Conservation (phyloP, 2,797 vertebrate genomes). For the Pseudomugil gertrudae region DNA sequence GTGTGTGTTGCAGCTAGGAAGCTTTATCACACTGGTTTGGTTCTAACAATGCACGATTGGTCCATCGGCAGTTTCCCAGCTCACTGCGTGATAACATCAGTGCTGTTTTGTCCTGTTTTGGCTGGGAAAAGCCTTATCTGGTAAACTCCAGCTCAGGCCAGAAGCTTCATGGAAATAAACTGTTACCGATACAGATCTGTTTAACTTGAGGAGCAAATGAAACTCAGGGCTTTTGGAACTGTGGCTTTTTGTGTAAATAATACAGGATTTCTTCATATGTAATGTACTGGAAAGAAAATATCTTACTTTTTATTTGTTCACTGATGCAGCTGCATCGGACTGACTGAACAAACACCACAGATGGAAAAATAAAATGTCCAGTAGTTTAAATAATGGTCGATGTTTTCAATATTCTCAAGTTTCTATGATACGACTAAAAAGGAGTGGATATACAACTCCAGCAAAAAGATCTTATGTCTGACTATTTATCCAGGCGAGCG, state of each 20-base stretch:
- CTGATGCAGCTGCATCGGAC: too few species aligned
- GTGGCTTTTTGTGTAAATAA: constrained; percentile 11
- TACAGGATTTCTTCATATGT: too few species aligned
- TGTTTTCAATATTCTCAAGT: too few species aligned
- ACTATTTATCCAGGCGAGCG: too few species aligned
- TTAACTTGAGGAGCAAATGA: constrained; percentile 9
- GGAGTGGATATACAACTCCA: too few species aligned
- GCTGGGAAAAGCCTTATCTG: constrained; percentile 43
- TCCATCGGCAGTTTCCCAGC: constrained; percentile 27
- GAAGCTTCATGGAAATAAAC: not conserved
- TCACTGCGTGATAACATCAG: constrained; percentile 39
- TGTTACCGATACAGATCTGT: constrained; percentile 30
- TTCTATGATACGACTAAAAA: too few species aligned
- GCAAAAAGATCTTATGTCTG: too few species aligned
- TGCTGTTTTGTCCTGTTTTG: constrained; percentile 16
- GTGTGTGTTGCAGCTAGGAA: not conserved
- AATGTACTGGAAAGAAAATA: too few species aligned
- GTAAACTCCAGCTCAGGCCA: constrained; percentile 30
- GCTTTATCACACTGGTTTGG: constrained; percentile 47
- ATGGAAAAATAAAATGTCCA: too few species aligned
- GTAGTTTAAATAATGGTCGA: too few species aligned
- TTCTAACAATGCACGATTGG: constrained; percentile 42
- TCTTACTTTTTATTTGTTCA: too few species aligned
- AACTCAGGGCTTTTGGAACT: not conserved
- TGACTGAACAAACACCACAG: too few species aligned